Percentiles rank a stretch among this genome's conserved stretches.
phyloP scores from a whole-genome alignment of 2,888 invertebrate species.

The Chloromyia formosa region DNA sequence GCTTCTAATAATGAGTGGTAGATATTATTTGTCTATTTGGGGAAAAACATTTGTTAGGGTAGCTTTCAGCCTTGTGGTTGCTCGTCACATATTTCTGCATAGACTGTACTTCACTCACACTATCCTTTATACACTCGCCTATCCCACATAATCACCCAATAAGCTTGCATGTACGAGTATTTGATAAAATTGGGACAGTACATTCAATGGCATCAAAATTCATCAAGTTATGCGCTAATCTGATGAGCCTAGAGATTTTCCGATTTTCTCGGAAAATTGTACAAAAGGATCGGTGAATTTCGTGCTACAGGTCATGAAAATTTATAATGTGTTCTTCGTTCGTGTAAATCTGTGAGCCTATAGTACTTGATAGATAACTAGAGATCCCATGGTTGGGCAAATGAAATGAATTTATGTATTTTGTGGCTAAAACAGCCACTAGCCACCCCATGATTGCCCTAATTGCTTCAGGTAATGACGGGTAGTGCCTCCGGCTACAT shows the following conservation, averaged over 20 bases:
- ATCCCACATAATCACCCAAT: neutral
- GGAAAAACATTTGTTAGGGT: no score
- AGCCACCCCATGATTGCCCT: neutral
- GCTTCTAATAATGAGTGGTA: no score
- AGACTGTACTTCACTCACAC: neutral
- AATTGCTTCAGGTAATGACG: slow-evolving; percentile 2
- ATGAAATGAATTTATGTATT: neutral
- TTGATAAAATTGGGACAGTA: neutral
- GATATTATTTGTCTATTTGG: no score
- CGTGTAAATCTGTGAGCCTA: neutral
- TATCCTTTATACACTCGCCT: neutral
- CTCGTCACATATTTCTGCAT: neutral
- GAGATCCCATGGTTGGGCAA: neutral
- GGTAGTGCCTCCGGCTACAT: neutral
- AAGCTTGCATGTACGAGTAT: neutral
- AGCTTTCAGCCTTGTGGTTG: no score
- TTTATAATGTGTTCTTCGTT: slow-evolving; percentile 20
- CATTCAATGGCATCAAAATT: slow-evolving; percentile 10
- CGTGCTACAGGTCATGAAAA: slow-evolving; percentile 24
- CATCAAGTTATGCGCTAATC: slow-evolving; percentile 32
- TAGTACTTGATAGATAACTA: slow-evolving; percentile 22
- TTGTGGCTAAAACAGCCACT: neutral
- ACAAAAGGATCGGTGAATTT: neutral
- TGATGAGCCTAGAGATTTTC: slow-evolving; percentile 29
- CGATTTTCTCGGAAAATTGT: slow-evolving; percentile 28